phyloP scores from a whole-genome alignment of 2,113 vertebrate species.

The Mesitornis unicolor region DNA sequence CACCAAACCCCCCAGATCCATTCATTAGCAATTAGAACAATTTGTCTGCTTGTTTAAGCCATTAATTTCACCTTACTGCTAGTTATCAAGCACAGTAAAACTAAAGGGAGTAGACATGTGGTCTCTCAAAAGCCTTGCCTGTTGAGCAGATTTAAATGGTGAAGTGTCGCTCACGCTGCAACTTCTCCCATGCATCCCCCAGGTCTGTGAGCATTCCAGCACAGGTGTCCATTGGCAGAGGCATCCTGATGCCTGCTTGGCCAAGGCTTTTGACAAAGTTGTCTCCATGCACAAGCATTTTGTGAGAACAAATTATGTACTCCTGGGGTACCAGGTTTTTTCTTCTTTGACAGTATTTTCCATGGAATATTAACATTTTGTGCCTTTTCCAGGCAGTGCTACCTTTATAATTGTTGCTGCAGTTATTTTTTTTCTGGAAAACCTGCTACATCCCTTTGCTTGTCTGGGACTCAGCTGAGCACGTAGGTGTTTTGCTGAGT shows the following conservation, averaged over 20 bases:
- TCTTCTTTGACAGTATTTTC: background rate
- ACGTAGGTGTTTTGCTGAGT: background rate
- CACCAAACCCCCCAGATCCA: background rate
- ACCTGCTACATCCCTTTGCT: background rate
- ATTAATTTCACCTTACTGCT: background rate
- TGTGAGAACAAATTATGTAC: background rate
- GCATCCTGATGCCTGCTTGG: background rate
- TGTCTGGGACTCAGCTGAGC: background rate
- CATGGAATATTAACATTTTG: background rate
- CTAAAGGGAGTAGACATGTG: background rate
- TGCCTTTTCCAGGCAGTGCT: background rate
- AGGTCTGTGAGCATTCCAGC: background rate
- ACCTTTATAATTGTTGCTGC: background rate
- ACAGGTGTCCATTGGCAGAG: background rate
- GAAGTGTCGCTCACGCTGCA: fast-evolving
- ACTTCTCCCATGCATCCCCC: background rate
- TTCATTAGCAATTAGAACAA: background rate
- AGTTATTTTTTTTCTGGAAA: background rate
- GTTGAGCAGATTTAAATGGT: background rate
- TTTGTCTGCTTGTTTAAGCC: background rate
- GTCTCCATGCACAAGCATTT: background rate
- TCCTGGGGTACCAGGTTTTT: background rate
- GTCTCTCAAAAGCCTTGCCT: background rate
- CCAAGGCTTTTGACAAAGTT: background rate
- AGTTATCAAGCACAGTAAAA: background rate